Percentiles rank a stretch among this genome's conserved stretches.
Conservation (phyloP, 2,888 invertebrate genomes). For the Serrognathus titanus region DNA sequence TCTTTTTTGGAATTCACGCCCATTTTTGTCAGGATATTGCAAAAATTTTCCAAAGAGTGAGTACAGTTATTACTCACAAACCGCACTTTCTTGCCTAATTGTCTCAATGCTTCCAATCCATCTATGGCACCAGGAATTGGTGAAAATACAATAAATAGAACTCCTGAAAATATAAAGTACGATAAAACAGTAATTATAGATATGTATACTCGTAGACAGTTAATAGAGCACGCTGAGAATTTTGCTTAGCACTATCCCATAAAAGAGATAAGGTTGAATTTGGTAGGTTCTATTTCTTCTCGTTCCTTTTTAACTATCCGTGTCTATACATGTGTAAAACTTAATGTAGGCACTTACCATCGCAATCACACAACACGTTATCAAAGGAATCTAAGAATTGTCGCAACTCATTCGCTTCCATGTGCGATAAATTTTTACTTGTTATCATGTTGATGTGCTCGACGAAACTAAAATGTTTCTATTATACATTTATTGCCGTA, state of each 20-base stretch:
- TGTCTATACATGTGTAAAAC: neutral
- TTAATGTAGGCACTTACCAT: constrained; percentile 47
- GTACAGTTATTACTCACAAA: constrained; percentile 34
- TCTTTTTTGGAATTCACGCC: constrained; percentile 35
- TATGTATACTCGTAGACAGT: no score
- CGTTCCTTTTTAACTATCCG: no score
- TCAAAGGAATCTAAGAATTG: constrained; percentile 53
- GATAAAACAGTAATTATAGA: neutral
- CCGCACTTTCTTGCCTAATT: constrained; percentile 49
- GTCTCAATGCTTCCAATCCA: constrained; percentile 49
- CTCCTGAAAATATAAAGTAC: constrained; percentile 46
- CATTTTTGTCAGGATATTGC: constrained; percentile 26
- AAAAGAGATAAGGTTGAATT: no score
- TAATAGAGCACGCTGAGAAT: no score
- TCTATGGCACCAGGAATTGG: constrained; percentile 50
- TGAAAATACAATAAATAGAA: constrained; percentile 47
- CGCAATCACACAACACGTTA: constrained; percentile 57
- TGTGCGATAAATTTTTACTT: constrained; percentile 11
- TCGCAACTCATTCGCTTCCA: constrained; percentile 32
- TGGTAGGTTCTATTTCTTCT: no score
- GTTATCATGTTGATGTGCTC: no score
- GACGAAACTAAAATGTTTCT: no score
- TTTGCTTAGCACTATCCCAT: no score
- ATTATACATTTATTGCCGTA: no score
- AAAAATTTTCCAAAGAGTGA: constrained; percentile 36